Conservation (phyloP, 2,113 vertebrate species). For the Lophius piscatorius region DNA sequence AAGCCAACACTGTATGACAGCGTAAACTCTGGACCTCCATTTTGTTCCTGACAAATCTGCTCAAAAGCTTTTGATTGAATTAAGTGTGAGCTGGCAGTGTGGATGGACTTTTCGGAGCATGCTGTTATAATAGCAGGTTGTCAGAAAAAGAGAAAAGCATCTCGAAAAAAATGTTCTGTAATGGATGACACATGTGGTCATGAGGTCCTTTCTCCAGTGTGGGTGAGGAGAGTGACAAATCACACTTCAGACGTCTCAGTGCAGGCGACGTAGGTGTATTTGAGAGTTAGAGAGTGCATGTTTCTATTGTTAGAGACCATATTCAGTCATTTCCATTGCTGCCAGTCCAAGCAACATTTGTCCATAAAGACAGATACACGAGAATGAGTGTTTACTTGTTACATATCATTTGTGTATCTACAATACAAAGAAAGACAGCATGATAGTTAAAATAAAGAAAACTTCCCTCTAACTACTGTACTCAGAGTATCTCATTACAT, state of each 20-base stretch:
- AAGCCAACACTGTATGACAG: conserved; percentile 8
- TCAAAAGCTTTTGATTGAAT: conserved; percentile 57
- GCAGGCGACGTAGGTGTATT: conserved; percentile 16
- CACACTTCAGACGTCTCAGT: conserved; percentile 42
- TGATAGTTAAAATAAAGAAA: no score
- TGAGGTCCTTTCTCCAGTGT: conserved; percentile 43
- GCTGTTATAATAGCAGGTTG: conserved; percentile 72
- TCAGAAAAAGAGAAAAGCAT: conserved; percentile 53
- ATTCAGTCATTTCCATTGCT: conserved; percentile 11
- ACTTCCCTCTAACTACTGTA: no score
- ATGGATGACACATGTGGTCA: conserved; percentile 68
- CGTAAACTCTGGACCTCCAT: conserved; percentile 32
- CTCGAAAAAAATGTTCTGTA: conserved; percentile 56
- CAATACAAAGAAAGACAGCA: not conserved
- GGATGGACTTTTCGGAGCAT: conserved; percentile 46
- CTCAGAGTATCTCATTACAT: no score
- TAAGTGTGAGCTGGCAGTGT: conserved; percentile 27
- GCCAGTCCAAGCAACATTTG: not conserved
- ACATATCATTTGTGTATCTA: not conserved
- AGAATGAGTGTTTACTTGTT: not conserved
- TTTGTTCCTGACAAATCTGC: conserved; percentile 47
- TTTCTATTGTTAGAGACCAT: conserved; percentile 10
- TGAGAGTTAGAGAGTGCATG: conserved; percentile 9
- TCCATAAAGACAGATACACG: not conserved
- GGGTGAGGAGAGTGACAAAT: conserved; percentile 61